Percentiles rank a stretch among this genome's conserved stretches.
phyloP scores from a whole-genome alignment of 2,113 vertebrate species.

The Lampris megalopsis region DNA sequence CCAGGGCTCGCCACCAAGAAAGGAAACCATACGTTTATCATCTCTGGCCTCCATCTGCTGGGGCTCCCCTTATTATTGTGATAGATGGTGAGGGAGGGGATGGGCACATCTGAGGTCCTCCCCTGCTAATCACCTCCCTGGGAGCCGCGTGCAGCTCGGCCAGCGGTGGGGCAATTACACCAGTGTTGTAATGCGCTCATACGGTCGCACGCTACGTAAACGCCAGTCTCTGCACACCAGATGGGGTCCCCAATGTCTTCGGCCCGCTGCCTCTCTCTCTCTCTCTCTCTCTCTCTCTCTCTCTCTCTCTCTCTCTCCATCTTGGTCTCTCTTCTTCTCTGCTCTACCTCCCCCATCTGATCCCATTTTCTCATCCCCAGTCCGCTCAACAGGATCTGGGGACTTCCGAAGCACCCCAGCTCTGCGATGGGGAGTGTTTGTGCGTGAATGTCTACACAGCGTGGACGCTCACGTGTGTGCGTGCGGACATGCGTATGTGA shows the following conservation, averaged over 20 bases:
- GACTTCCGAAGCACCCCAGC: slow-evolving; percentile 67
- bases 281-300: slow-evolving; percentile 35
- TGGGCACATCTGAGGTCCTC: slow-evolving; percentile 56
- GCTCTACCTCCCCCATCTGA: no score
- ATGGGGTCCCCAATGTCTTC: slow-evolving; percentile 62
- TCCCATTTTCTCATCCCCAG: no score
- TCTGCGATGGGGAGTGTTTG: slow-evolving; percentile 37
- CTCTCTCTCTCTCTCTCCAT: slow-evolving; percentile 42
- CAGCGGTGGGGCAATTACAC: slow-evolving; percentile 63
- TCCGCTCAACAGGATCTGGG: slow-evolving; percentile 44
- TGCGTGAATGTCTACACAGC: neutral
- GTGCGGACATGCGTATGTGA: slow-evolving; percentile 9
- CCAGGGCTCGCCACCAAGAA: slow-evolving; percentile 41
- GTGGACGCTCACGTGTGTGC: slow-evolving; percentile 12
- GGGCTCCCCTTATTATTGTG: slow-evolving; percentile 69
- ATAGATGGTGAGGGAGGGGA: slow-evolving; percentile 62
- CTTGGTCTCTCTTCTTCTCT: neutral
- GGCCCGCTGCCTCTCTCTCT: slow-evolving; percentile 32
- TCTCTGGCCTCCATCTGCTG: slow-evolving; percentile 52
- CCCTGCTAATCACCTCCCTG: slow-evolving; percentile 66
- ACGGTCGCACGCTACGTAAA: slow-evolving; percentile 50
- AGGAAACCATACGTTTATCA: slow-evolving; percentile 37
- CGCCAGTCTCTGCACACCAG: slow-evolving; percentile 53
- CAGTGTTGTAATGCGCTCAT: slow-evolving; percentile 55
- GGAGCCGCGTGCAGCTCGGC: slow-evolving; percentile 52